Percentiles rank a stretch among this genome's conserved stretches.
phyloP scores from a whole-genome alignment of 2,888 invertebrate species.

The Drosophila pseudotakahashii region DNA sequence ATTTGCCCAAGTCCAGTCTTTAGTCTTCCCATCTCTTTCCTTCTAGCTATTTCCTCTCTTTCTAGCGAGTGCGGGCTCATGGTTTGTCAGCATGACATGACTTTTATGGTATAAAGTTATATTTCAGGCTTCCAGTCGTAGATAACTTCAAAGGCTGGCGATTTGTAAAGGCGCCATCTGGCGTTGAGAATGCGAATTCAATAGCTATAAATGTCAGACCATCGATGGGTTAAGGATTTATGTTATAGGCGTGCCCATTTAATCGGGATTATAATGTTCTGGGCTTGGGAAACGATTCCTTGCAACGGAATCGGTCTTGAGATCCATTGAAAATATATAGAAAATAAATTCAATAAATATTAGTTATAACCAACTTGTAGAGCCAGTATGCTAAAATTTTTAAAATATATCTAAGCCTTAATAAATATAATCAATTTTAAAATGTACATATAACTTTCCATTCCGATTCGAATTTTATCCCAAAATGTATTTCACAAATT shows the following conservation, averaged over 20 bases:
- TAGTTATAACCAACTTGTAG: no score
- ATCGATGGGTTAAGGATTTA: conserved; percentile 39
- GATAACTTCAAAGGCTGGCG: conserved; percentile 44
- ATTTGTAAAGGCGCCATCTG: conserved; percentile 47
- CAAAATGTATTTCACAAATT: no score
- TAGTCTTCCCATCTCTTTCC: neutral
- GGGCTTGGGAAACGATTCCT: neutral
- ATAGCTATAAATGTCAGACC: conserved; percentile 41
- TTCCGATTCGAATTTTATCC: no score
- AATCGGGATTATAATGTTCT: conserved; percentile 4
- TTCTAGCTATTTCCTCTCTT: conserved; percentile 1
- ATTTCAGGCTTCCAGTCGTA: conserved; percentile 43
- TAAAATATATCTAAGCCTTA: no score
- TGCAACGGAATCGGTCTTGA: neutral
- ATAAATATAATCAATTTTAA: no score
- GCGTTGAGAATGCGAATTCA: conserved; percentile 40
- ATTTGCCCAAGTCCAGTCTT: conserved; percentile 49
- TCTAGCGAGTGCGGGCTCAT: conserved; percentile 3
- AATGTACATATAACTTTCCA: no score
- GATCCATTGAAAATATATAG: neutral
- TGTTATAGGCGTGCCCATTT: conserved; percentile 9
- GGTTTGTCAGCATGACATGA: conserved; percentile 54
- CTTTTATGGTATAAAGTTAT: conserved; percentile 69
- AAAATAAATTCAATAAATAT: neutral
- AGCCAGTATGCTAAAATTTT: no score